Evolutionary conservation across 2,113 vertebrate genomes (phyloP).

Genomic region (Erpornis zantholeuca): DNA sequence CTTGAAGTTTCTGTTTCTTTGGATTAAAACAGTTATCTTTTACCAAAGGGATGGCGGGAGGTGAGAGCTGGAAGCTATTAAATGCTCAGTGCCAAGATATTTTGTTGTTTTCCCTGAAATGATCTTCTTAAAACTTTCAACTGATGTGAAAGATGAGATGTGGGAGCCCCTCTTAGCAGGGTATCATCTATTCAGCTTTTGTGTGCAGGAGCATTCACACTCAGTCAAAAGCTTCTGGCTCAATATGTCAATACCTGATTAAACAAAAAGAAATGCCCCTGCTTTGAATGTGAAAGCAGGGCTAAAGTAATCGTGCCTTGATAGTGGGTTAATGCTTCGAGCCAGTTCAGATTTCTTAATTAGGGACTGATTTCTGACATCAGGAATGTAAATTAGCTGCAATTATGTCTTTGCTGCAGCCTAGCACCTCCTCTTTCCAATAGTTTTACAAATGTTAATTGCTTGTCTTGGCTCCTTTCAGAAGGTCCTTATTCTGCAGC

Average conservation of each 20-base stretch:
- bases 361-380: constrained; percentile 53
- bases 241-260: constrained; percentile 49
- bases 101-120: neutral
- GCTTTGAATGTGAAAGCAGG: constrained; percentile 47
- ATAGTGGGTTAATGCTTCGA: constrained; percentile 18
- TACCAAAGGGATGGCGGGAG: neutral
- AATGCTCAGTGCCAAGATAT: neutral
- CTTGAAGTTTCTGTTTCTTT: neutral
- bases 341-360: constrained; percentile 25
- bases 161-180: constrained; percentile 41
- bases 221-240: constrained; percentile 44
- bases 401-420: constrained; percentile 13
- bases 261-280: constrained; percentile 47
- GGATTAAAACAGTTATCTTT: neutral
- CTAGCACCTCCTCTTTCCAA: constrained; percentile 24
- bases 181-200: constrained; percentile 53
- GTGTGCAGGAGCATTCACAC: constrained; percentile 15
- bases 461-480: neutral
- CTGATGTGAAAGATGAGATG: constrained; percentile 10
- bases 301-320: constrained; percentile 35
- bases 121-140: neutral
- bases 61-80: neutral
- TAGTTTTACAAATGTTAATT: constrained; percentile 26
- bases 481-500: neutral
- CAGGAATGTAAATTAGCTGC: constrained; percentile 39